Conservation (phyloP, 2,797 vertebrate species). For the Fratercula arctica region DNA sequence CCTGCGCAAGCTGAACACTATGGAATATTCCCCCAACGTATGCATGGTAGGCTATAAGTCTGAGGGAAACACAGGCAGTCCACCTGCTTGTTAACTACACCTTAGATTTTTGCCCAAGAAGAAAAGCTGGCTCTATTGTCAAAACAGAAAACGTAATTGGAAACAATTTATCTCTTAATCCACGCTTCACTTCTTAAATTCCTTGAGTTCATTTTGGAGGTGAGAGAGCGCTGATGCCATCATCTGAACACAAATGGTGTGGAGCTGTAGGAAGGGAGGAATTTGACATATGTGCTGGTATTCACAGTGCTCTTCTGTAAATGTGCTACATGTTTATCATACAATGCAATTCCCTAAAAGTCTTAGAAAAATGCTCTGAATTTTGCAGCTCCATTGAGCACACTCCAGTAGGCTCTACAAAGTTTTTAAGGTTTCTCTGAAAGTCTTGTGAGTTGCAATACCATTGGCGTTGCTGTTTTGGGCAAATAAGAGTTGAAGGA, state of each 20-base stretch:
- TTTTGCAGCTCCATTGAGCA: neutral
- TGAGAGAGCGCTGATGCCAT: neutral
- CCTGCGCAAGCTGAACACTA: neutral
- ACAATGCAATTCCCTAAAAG: neutral
- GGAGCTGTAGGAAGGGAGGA: neutral
- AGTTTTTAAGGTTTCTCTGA: neutral
- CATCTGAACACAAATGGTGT: neutral
- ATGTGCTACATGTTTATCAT: neutral
- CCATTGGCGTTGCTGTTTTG: neutral
- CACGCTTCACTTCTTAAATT: neutral
- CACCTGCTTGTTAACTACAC: neutral
- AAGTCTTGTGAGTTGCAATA: neutral
- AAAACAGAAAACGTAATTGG: neutral
- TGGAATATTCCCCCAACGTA: neutral
- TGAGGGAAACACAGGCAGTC: neutral
- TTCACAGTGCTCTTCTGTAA: neutral
- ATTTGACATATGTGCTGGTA: neutral
- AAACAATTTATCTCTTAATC: neutral
- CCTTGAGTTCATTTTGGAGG: neutral
- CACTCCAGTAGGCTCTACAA: neutral
- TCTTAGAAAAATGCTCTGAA: neutral
- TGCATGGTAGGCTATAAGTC: neutral
- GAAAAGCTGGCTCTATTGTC: constrained; percentile 5
- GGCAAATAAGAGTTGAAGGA: neutral
- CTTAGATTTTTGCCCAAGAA: neutral